These are phyloP conservation scores for Oxyruncus cristatus DNA, from an alignment of 2,113 vertebrate species.

Conservation along the genomic window DNA sequence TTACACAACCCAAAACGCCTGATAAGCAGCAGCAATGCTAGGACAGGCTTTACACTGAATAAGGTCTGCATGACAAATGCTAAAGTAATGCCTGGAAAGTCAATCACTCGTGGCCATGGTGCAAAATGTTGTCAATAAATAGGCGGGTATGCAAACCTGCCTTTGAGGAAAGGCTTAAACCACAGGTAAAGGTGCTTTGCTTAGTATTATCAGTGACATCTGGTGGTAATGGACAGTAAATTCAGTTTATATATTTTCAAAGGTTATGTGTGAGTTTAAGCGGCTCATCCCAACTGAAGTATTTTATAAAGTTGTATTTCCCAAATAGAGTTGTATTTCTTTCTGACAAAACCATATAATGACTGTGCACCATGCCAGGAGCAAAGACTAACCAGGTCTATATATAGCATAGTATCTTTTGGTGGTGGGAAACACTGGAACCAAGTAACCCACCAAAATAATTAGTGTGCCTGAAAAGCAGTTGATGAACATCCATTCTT, in stretches of 20 bases:
- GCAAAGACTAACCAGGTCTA: background rate
- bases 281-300: background rate
- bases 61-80: background rate
- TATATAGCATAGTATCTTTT: background rate
- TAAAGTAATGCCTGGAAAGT: background rate
- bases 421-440: background rate
- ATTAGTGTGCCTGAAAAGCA: background rate
- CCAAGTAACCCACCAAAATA: background rate
- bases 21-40: background rate
- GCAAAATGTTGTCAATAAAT: background rate
- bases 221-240: background rate
- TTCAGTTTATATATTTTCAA: background rate
- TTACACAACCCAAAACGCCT: background rate
- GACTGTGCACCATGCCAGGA: rapidly evolving
- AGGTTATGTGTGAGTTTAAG: background rate
- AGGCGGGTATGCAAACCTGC: background rate
- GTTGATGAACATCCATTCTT: background rate
- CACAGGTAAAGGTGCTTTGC: background rate
- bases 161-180: background rate
- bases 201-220: slow-evolving; percentile 24
- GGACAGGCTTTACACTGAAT: background rate
- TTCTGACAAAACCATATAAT: background rate
- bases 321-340: background rate
- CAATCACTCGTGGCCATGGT: background rate
- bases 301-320: background rate